These are phyloP conservation scores for Eutolmus rufibarbis DNA, from an alignment of 2,888 invertebrate genomes.

Conservation along the genomic window DNA sequence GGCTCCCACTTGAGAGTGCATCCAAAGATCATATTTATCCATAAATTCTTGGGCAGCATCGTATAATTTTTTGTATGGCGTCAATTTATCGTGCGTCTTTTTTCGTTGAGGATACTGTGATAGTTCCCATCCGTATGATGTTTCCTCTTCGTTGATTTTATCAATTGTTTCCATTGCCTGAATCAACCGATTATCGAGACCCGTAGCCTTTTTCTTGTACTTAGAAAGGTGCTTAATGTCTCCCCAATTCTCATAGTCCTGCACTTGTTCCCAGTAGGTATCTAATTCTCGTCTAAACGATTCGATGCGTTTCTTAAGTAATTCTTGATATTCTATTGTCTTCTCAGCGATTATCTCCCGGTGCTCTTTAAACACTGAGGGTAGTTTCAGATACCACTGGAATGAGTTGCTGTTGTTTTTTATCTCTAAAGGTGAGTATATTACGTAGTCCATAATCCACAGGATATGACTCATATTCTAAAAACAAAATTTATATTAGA, in stretches of 20 bases:
- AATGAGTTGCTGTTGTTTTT: slow-evolving; percentile 88
- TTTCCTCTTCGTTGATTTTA: slow-evolving; percentile 90
- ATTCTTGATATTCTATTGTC: slow-evolving; percentile 84
- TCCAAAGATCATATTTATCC: slow-evolving; percentile 84
- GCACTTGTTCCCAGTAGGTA: slow-evolving; percentile 78
- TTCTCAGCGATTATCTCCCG: slow-evolving; percentile 81
- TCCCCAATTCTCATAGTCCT: slow-evolving; percentile 87
- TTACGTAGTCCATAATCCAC: slow-evolving; percentile 84
- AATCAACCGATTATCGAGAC: slow-evolving; percentile 71
- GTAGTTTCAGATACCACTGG: slow-evolving; percentile 86
- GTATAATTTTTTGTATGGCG: slow-evolving; percentile 86
- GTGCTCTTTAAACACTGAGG: slow-evolving; percentile 83
- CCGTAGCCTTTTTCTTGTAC: slow-evolving; percentile 82
- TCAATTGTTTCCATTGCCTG: slow-evolving; percentile 83
- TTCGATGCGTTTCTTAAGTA: slow-evolving; percentile 77
- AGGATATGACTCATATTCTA: slow-evolving; percentile 73
- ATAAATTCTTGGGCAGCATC: slow-evolving; percentile 89
- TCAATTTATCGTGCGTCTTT: slow-evolving; percentile 77
- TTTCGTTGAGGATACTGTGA: slow-evolving; percentile 89
- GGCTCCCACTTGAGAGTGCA: slow-evolving; percentile 81
- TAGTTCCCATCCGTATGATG: slow-evolving; percentile 84
- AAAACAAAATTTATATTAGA: background rate
- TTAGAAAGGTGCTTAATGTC: slow-evolving; percentile 82
- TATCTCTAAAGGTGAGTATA: slow-evolving; percentile 82
- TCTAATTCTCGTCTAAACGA: slow-evolving; percentile 85